Evolutionary conservation across 2,797 vertebrate genomes (phyloP).

Genomic region (Emydoidea blandingii): DNA sequence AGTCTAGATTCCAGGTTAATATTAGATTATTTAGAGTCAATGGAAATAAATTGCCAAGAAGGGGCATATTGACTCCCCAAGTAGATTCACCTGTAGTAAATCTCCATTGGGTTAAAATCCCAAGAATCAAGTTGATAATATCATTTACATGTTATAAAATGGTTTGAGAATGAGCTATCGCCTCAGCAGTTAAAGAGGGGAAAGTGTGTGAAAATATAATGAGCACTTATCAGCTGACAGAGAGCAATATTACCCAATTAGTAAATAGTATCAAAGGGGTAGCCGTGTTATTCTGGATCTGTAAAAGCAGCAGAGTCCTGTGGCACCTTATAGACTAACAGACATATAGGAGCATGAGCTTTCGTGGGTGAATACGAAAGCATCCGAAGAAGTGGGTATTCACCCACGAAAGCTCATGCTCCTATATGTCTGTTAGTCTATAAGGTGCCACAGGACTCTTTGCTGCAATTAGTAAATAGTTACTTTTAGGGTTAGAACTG

Average conservation of each 20-base stretch:
- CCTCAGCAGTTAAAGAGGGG: neutral
- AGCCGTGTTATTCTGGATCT: too few species aligned
- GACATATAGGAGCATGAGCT: too few species aligned
- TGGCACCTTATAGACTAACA: too few species aligned
- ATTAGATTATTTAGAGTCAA: neutral
- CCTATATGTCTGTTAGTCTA: too few species aligned
- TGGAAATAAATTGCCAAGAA: neutral
- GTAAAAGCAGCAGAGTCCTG: too few species aligned
- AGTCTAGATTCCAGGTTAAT: neutral
- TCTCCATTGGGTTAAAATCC: conserved; percentile 2
- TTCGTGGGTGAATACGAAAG: too few species aligned
- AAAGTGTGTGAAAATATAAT: neutral
- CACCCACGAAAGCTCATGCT: too few species aligned
- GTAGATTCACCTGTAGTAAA: neutral
- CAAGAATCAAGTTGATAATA: neutral
- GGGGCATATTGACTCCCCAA: neutral
- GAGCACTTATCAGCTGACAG: neutral
- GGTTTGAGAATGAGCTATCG: neutral
- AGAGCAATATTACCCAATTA: neutral
- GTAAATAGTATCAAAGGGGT: neutral
- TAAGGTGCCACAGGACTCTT: too few species aligned
- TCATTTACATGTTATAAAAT: neutral
- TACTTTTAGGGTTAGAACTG: neutral
- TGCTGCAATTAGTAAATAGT: neutral
- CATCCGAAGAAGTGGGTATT: too few species aligned